Percentiles rank a stretch among this genome's conserved stretches.
Evolutionary conservation across 2,797 vertebrate genomes (phyloP).

Genomic region (Brachyrhaphis roseni): DNA sequence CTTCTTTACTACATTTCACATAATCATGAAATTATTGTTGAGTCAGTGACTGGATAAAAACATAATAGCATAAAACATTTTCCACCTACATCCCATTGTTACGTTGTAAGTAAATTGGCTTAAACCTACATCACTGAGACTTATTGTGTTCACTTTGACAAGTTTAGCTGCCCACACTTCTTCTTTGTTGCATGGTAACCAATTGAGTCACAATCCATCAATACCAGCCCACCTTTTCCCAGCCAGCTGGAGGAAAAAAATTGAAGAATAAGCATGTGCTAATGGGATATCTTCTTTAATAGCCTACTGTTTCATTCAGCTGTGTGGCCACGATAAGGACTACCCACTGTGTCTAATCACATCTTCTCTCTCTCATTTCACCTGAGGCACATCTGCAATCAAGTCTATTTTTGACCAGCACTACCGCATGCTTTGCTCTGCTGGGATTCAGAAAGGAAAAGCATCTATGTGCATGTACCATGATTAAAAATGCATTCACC

Average conservation of each 20-base stretch:
- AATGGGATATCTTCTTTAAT: constrained; percentile 67
- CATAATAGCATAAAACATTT: constrained; percentile 21
- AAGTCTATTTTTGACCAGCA: constrained; percentile 62
- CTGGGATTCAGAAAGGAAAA: constrained; percentile 8
- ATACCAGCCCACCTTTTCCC: constrained; percentile 55
- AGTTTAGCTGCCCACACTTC: constrained; percentile 59
- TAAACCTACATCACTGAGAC: constrained; percentile 47
- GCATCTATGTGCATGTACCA: background rate
- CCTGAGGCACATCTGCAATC: constrained; percentile 62
- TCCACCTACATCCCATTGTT: constrained; percentile 55
- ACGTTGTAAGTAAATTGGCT: constrained; percentile 44
- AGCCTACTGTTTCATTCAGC: constrained; percentile 73
- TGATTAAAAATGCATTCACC: constrained; percentile 8
- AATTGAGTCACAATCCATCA: constrained; percentile 36
- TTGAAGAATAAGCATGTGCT: constrained; percentile 64
- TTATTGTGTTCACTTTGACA: constrained; percentile 54
- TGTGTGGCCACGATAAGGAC: constrained; percentile 67
- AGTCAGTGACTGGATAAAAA: constrained; percentile 24
- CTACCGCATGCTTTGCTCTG: constrained; percentile 30
- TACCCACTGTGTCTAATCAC: constrained; percentile 71
- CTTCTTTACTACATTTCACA: background rate
- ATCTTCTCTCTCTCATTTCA: constrained; percentile 68
- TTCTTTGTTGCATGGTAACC: constrained; percentile 64
- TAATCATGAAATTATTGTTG: background rate
- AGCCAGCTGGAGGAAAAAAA: constrained; percentile 52